Conservation (phyloP, 2,888 invertebrate genomes). For the Torymus texanus region DNA sequence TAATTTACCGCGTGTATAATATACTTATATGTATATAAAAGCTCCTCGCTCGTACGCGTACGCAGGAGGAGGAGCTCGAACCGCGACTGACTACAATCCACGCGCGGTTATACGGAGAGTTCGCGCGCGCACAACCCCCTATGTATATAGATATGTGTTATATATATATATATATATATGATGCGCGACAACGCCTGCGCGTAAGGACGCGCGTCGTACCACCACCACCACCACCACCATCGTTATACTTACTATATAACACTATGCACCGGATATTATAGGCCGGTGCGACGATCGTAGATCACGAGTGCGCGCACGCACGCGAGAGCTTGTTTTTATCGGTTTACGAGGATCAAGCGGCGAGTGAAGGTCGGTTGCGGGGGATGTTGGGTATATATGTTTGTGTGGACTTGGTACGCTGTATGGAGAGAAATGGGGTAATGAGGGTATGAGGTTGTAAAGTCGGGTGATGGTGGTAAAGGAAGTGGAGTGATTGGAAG, state of each 20-base stretch:
- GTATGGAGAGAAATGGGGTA: no score
- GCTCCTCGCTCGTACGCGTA: not conserved
- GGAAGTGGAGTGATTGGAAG: no score
- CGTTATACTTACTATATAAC: no score
- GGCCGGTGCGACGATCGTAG: constrained; percentile 36
- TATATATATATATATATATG: no score
- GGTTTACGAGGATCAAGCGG: constrained; percentile 19
- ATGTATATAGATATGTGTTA: no score
- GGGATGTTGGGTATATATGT: not conserved
- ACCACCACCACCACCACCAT: no score
- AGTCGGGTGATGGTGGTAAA: no score
- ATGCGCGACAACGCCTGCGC: not conserved
- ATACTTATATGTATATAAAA: no score
- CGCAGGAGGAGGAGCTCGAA: not conserved
- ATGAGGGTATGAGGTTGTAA: no score
- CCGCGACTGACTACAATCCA: constrained; percentile 13
- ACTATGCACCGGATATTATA: not conserved
- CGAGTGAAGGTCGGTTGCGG: constrained; percentile 16
- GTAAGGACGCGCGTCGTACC: no score
- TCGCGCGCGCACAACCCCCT: not conserved
- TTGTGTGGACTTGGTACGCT: not conserved
- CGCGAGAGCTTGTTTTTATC: not conserved
- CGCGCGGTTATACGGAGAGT: not conserved
- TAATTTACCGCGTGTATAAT: no score
- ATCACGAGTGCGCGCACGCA: not conserved